Conservation (phyloP, 1,140 invertebrate genomes). For the Tetramorium alpestre region DNA sequence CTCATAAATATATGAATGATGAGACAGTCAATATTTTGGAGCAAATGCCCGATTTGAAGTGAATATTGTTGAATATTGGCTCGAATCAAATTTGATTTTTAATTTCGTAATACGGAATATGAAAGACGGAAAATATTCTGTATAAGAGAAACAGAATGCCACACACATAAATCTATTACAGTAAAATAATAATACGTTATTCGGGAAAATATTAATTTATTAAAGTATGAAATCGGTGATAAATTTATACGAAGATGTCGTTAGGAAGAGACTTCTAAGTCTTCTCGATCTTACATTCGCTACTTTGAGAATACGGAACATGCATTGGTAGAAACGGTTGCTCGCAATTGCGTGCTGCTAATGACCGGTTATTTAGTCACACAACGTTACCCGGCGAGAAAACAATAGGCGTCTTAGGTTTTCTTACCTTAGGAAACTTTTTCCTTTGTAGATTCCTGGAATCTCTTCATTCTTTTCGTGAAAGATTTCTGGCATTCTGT, state of each 20-base stretch:
- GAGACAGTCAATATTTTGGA: too few relatives aligned
- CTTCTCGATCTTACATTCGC: not conserved
- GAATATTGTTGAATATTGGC: too few relatives aligned
- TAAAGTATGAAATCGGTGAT: not conserved
- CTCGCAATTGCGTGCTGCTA: not conserved
- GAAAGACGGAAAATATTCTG: too few relatives aligned
- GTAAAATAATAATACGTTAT: too few relatives aligned
- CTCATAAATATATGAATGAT: too few relatives aligned
- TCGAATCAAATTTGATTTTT: too few relatives aligned
- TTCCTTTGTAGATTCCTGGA: not conserved
- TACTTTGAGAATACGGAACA: not conserved
- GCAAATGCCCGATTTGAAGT: too few relatives aligned
- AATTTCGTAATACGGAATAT: too few relatives aligned
- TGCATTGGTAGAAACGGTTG: not conserved
- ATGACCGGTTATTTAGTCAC: not conserved
- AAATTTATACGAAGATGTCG: not conserved
- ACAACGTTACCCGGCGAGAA: not conserved
- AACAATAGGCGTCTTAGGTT: not conserved
- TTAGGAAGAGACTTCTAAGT: not conserved
- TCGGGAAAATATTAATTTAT: too few relatives aligned
- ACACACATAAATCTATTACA: too few relatives aligned
- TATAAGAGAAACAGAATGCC: too few relatives aligned
- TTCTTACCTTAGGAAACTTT: not conserved
- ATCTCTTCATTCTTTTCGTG: not conserved
- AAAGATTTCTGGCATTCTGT: not conserved